Evolutionary conservation across 2,113 vertebrate species (phyloP), one percentile per base, ranked within the genome.

Genomic region (Myotis brandtii): DNA sequence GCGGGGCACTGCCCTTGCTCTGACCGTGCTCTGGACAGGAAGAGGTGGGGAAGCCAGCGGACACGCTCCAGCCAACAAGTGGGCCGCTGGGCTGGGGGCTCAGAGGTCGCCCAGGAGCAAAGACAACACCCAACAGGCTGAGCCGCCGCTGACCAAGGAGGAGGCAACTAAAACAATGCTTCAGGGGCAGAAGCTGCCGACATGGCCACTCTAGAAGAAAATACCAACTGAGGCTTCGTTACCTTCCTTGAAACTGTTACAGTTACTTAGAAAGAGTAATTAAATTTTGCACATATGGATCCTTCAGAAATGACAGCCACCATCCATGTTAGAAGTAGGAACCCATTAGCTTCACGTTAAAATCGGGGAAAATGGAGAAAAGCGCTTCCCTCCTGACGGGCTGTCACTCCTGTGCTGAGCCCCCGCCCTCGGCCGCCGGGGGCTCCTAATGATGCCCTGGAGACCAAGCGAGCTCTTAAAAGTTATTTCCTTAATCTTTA

Each of bases 231-330:
- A 64, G 82, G 82, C 6, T 86, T 89, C 73, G 25, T 18, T 34
- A 52, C 54, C 73, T 79, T 54, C 75, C 37, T 48, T 0, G 3
- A 59, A 89, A 94, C 20, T 18, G 56, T 75, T 48, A 88, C 9
- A 62, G 86, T 37, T 67, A 89, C 94, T 96, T 56, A 95, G 75
- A 72, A 50, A 72, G 95, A 87, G 46, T 72, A 37, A 96, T 91
- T 95, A 90, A 96, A 66, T 54, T 34, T 17, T 14, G 32, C 62
- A n/a, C 67, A 84, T 80, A n/a, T 73, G 54, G 88, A 91, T 91
- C 86, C 95, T 91, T 96, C 93, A 94, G 73, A 95, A 94, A 40
- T 97, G 96, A 96, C 96, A 96, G 95, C 86, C 67, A 34, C 82
- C 95, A 75, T 82, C 72, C 77, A 20, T 20, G 50, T 32, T 37